These are phyloP conservation scores for Mythimna pallens DNA, from an alignment of 2,888 invertebrate genomes.

Conservation along the genomic window DNA sequence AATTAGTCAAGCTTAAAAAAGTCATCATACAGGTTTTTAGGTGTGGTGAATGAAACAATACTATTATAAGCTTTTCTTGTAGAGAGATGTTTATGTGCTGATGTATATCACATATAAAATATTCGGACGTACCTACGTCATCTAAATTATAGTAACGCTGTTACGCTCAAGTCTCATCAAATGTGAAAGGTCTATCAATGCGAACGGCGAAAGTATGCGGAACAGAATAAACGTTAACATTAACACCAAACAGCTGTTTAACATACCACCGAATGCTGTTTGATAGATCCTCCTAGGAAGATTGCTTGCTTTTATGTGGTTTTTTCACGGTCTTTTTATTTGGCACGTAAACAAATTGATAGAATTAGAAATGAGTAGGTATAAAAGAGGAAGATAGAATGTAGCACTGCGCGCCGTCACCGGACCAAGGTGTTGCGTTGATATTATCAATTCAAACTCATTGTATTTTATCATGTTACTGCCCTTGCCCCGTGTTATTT, in stretches of 20 bases:
- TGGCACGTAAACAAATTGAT: neutral
- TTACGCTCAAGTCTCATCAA: slow-evolving; percentile 40
- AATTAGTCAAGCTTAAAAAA: slow-evolving; percentile 27
- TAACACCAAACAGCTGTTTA: slow-evolving; percentile 46
- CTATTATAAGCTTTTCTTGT: slow-evolving; percentile 14
- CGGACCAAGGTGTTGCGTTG: too few relatives aligned
- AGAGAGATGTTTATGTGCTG: neutral
- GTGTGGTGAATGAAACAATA: slow-evolving; percentile 26
- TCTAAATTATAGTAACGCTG: slow-evolving; percentile 31
- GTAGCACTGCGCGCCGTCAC: neutral
- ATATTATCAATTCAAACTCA: too few relatives aligned
- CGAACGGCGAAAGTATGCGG: slow-evolving; percentile 49
- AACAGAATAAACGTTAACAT: slow-evolving; percentile 34
- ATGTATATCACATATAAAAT: slow-evolving; percentile 4
- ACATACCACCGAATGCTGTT: slow-evolving; percentile 29
- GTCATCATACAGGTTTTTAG: slow-evolving; percentile 1
- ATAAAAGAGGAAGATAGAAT: neutral
- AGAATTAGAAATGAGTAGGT: slow-evolving; percentile 4
- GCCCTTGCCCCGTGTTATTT: too few relatives aligned
- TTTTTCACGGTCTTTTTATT: neutral
- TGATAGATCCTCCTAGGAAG: neutral
- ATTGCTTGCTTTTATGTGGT: neutral
- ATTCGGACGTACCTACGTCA: slow-evolving; percentile 21
- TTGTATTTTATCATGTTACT: too few relatives aligned
- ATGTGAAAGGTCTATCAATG: slow-evolving; percentile 57